These are phyloP conservation scores for Struthidea cinerea DNA, from an alignment of 2,113 vertebrate genomes.

Conservation along the genomic window DNA sequence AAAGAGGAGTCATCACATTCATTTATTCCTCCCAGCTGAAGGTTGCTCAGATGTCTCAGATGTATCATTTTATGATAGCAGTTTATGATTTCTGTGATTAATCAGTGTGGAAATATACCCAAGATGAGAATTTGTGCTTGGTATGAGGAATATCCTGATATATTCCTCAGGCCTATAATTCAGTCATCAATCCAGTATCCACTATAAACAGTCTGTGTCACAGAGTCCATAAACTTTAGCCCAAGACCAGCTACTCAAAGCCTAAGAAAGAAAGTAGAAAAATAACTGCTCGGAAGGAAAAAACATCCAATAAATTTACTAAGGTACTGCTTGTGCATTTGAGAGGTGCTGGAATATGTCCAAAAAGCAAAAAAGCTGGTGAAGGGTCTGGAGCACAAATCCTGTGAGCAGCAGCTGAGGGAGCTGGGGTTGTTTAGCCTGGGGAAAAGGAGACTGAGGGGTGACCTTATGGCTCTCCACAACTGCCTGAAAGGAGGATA, in stretches of 20 bases:
- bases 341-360: not conserved
- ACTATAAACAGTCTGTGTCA: not conserved
- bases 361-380: not conserved
- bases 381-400: not conserved
- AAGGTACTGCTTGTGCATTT: not conserved
- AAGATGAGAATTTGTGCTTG: not conserved
- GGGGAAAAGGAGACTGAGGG: not conserved
- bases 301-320: not conserved
- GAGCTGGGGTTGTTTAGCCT: not conserved
- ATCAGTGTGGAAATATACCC: not conserved
- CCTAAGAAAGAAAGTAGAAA: not conserved
- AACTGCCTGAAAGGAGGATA: not conserved
- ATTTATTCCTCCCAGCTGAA: not conserved
- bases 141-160: not conserved
- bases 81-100: not conserved
- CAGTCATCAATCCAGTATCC: not conserved
- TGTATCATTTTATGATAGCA: not conserved
- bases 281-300: not conserved
- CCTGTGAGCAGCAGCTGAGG: fast-evolving
- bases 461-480: not conserved
- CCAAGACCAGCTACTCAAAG: not conserved
- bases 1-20: not conserved
- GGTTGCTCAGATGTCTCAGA: not conserved
- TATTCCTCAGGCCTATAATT: not conserved
- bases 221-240: not conserved